phyloP scores from a whole-genome alignment of 2,113 vertebrate genomes.

The Opisthocomus hoazin region DNA sequence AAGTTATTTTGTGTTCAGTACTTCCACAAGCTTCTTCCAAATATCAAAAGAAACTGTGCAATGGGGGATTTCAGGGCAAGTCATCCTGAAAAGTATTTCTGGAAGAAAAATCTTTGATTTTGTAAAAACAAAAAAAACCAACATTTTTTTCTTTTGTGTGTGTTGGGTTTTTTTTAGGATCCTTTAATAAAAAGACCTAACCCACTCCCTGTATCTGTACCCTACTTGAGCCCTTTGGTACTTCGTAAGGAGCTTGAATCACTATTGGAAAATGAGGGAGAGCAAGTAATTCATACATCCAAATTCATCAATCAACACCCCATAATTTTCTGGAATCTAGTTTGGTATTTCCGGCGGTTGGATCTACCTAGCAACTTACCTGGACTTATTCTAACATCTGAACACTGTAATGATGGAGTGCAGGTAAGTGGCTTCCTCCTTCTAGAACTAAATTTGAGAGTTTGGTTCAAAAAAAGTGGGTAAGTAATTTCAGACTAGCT shows the following conservation, averaged over 20 bases:
- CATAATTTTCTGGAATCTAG: slow-evolving; percentile 98
- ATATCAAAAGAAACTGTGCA: not conserved
- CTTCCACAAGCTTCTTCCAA: not conserved
- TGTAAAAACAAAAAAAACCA: not conserved
- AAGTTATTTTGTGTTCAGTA: not conserved
- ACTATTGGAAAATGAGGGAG: slow-evolving; percentile 93
- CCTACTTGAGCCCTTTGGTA: slow-evolving; percentile 94
- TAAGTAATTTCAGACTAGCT: not conserved
- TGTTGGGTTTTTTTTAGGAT: slow-evolving; percentile 70
- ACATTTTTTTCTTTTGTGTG: not conserved
- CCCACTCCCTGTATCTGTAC: slow-evolving; percentile 91
- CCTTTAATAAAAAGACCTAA: slow-evolving; percentile 81
- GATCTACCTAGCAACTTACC: slow-evolving; percentile 92
- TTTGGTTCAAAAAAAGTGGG: not conserved
- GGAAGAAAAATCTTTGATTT: not conserved
- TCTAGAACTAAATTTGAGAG: not conserved
- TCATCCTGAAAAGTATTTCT: not conserved
- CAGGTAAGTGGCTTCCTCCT: slow-evolving; percentile 71
- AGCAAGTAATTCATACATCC: slow-evolving; percentile 94
- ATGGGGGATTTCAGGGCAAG: not conserved
- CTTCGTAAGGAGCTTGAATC: slow-evolving; percentile 96
- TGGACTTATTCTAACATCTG: slow-evolving; percentile 92
- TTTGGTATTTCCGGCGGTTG: slow-evolving; percentile 94
- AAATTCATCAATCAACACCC: slow-evolving; percentile 98
- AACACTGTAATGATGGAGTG: slow-evolving; percentile 93